These are phyloP conservation scores for Endotricha flammealis DNA, from an alignment of 2,888 invertebrate genomes.

Conservation along the genomic window DNA sequence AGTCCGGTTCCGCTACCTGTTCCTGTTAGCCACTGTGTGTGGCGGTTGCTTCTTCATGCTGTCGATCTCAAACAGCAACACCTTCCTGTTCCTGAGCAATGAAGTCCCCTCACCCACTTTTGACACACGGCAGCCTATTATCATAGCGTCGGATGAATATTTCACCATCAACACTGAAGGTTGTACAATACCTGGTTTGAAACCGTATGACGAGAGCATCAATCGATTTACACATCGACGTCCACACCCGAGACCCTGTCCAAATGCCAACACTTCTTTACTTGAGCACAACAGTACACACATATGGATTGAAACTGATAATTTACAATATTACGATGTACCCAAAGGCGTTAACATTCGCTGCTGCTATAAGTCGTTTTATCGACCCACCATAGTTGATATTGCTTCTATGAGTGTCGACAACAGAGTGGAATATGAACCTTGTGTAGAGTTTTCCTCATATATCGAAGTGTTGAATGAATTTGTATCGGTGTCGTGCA, in stretches of 20 bases:
- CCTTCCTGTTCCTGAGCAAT: conserved; percentile 42
- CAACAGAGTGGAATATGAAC: conserved; percentile 63
- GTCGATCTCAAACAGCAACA: conserved; percentile 46
- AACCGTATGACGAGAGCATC: conserved; percentile 78
- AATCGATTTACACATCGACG: conserved; percentile 71
- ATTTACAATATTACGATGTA: conserved; percentile 69
- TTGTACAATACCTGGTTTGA: conserved; percentile 82
- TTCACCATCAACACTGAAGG: conserved; percentile 81
- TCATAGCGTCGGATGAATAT: conserved; percentile 33
- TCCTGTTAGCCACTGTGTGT: conserved; percentile 49
- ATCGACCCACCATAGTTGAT: conserved; percentile 68
- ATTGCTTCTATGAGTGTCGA: conserved; percentile 64
- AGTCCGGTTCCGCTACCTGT: conserved; percentile 50
- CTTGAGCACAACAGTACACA: conserved; percentile 79
- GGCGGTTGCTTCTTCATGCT: conserved; percentile 55
- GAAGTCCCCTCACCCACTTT: conserved; percentile 30
- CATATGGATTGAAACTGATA: conserved; percentile 71
- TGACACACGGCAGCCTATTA: conserved; percentile 20
- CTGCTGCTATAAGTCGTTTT: conserved; percentile 81
- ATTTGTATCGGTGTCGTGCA: conserved; percentile 83
- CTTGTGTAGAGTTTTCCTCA: conserved; percentile 68
- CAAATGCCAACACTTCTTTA: conserved; percentile 68
- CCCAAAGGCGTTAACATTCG: conserved; percentile 55
- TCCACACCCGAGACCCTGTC: conserved; percentile 70
- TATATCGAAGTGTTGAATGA: conserved; percentile 74